phyloP scores from a whole-genome alignment of 2,113 vertebrate species.

The Pseudorhombus dupliciocellatus region DNA sequence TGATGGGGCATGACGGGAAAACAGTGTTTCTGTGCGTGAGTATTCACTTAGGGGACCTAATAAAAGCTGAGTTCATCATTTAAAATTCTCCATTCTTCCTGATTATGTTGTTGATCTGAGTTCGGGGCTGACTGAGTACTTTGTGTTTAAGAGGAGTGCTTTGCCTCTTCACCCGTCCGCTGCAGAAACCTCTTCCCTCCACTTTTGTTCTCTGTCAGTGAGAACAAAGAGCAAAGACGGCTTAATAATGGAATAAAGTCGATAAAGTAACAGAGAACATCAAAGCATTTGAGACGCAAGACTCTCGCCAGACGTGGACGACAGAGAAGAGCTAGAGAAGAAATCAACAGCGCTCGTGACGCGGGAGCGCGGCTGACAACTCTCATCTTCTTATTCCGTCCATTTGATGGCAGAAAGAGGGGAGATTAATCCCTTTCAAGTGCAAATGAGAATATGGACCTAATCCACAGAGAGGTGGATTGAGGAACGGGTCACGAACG shows the following conservation, averaged over 20 bases:
- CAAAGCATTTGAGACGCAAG: constrained; percentile 18
- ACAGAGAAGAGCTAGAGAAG: constrained; percentile 17
- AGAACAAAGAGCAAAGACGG: neutral
- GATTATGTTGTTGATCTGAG: constrained; percentile 1
- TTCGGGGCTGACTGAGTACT: neutral
- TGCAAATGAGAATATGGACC: constrained; percentile 69
- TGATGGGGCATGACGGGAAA: too few relatives aligned
- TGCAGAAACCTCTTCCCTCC: neutral
- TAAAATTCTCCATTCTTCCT: neutral
- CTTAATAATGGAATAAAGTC: constrained; percentile 6
- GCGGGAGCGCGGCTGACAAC: constrained; percentile 55
- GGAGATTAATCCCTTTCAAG: constrained; percentile 69
- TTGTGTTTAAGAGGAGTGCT: neutral
- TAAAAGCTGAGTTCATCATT: neutral
- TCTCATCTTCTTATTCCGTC: constrained; percentile 53
- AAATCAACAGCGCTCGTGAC: constrained; percentile 29
- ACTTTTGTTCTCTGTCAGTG: neutral
- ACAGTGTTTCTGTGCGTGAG: neutral
- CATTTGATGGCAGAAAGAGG: constrained; percentile 41
- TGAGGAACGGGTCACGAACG: constrained; percentile 42
- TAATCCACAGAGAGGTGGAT: constrained; percentile 64
- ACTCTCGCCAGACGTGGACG: constrained; percentile 23
- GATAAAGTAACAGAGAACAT: constrained; percentile 12
- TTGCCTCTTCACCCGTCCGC: neutral
- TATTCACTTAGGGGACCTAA: neutral